Evolutionary conservation across 2,113 vertebrate genomes (phyloP), one percentile per base, ranked within the genome.

Genomic region (Vicugna pacos): DNA sequence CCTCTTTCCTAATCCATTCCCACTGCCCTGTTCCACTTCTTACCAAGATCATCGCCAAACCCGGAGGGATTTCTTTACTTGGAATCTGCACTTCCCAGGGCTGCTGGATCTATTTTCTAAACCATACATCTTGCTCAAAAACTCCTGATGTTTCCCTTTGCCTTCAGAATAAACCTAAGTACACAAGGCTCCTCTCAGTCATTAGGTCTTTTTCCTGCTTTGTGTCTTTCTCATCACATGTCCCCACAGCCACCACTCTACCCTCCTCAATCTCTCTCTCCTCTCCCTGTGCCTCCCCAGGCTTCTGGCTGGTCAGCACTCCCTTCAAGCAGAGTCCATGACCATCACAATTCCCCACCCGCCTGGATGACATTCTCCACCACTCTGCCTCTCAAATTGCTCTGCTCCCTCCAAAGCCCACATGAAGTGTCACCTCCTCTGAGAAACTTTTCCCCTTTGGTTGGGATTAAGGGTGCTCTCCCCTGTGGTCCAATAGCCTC

Each of bases 371-470:
- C 6, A 4, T 22, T 75, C 46, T 91, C 62, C n/a, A 80, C 58
- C 32, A 3, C 7, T 56, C 46, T 81, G 67, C 82, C 64, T 81
- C 52, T 42, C 93, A 48, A 89, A 52, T 42, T n/a, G n/a, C n/a
- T 62, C 65, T 38, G 50, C 81, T 17, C 58, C 69, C 48, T 73
- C 54, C 58, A 58, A 79, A 94, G 65, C 28, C 80, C 14, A 3
- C 28, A n/a, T 82, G 79, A 70, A 86, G 26, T 69, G n/a, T 52
- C 65, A 50, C 24, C 28, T 90, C 64, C 81, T 46, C 32, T 26
- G 56, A 80, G 91, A 69, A 89, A 52, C 48, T 60, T 87, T 94
- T 14, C 72, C 76, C 82, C 92, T 84, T 80, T 65, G 26, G 62
- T 32, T 38, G 24, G 16, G 64, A 69, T 38, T 67, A 50, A 75